These are phyloP conservation scores for Proctacanthus coquilletti DNA, from an alignment of 1,140 invertebrate species.

Conservation along the genomic window DNA sequence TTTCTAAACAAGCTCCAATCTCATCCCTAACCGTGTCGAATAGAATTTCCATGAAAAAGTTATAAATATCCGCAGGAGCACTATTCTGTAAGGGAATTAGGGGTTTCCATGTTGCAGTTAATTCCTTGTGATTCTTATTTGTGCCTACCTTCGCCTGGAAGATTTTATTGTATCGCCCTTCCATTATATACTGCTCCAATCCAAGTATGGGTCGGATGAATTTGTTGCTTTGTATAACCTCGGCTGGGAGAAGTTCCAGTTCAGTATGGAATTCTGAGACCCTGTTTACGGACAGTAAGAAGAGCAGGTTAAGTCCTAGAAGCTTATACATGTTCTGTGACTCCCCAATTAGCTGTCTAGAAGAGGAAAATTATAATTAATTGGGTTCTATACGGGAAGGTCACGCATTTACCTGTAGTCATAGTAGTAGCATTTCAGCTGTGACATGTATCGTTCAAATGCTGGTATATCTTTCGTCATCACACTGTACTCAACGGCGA, in stretches of 20 bases:
- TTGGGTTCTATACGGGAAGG: not conserved
- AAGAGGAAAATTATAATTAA: slow-evolving; percentile 15
- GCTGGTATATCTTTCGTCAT: slow-evolving; percentile 79
- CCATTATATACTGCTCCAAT: slow-evolving; percentile 97
- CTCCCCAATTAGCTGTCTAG: slow-evolving; percentile 64
- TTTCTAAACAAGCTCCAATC: slow-evolving; percentile 92
- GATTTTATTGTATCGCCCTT: slow-evolving; percentile 95
- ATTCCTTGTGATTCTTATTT: no score
- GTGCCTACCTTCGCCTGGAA: slow-evolving; percentile 37
- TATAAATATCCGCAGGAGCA: slow-evolving; percentile 92
- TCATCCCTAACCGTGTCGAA: slow-evolving; percentile 91
- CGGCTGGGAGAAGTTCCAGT: slow-evolving; percentile 82
- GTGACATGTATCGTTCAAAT: slow-evolving; percentile 93
- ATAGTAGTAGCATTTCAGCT: slow-evolving; percentile 94
- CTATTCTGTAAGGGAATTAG: slow-evolving; percentile 61
- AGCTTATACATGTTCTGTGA: slow-evolving; percentile 92
- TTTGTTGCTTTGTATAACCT: slow-evolving; percentile 82
- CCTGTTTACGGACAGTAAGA: slow-evolving; percentile 89
- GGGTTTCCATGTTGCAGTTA: no score
- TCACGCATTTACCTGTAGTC: slow-evolving; percentile 68
- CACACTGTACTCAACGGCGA: slow-evolving; percentile 91
- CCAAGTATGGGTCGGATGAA: slow-evolving; percentile 92
- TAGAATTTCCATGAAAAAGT: slow-evolving; percentile 93
- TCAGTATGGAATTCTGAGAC: slow-evolving; percentile 99
- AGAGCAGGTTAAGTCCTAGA: slow-evolving; percentile 86